Evolutionary conservation across 1,140 invertebrate species (phyloP), one percentile per base, ranked within the genome.

Genomic region (Trichoplusia ni): DNA sequence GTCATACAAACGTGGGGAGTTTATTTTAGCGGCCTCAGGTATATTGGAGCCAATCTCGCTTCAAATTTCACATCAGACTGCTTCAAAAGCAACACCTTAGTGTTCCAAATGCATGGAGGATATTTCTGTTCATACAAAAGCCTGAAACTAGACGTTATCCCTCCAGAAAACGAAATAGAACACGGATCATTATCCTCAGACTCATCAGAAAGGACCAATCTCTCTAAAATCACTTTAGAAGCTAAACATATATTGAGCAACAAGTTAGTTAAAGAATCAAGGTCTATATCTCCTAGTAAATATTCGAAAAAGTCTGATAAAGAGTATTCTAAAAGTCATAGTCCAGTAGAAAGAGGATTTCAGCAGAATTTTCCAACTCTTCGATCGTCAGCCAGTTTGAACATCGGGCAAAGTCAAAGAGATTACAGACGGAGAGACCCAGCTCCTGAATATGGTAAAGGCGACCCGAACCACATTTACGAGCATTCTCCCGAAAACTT

Each of bases 81-180:
- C 68, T 95, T 97, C 64, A 92, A 93, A 70, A 86, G 92, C 11
- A 97, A 98, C 80, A 95, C 96, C 53, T 84, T 98, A 49, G 93
- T 98, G 72, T 97, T 98, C 87, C 94, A 96, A 86, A 94, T 98
- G 92, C 95, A 95, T 67, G 96, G 96, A 42, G 96, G 97, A 9
- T 97, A 94, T 74, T 98, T 98, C 84, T 94, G 94, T 40, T 94
- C 94, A 0, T 91, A 92, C 9, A 93, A 92, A 72, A 93, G 92
- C 76, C 88, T 91, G 3, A 90, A 90, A 82, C 58, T 91, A 62
- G 89, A 91, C 29, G 72, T 90, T 4, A 90, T 90, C 11, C 88
- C 88, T 0, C 80, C 82, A 0, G 88, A 89, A 63, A 88, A 90
- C 31, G 84, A 86, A 64, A 37, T 82, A 0, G 86, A 90, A 73